Percentiles rank a stretch among this genome's conserved stretches.
Conservation (phyloP, 2,888 invertebrate species). For the Norana najaformis region DNA sequence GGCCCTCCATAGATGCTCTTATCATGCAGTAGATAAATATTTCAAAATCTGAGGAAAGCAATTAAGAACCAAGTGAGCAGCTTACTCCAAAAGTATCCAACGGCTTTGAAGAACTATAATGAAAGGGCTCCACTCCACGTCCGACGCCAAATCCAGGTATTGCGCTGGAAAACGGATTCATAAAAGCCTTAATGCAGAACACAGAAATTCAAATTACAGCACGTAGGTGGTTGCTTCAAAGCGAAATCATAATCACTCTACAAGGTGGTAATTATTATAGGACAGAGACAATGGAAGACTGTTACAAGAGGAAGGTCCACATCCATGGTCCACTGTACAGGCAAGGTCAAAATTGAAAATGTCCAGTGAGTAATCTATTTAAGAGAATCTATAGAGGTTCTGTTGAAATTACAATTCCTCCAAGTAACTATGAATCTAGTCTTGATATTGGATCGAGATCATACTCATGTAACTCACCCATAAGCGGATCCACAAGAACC, state of each 20-base stretch:
- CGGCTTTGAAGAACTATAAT: background rate
- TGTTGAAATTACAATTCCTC: background rate
- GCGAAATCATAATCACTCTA: too few species aligned
- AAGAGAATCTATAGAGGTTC: too few species aligned
- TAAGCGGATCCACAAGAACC: background rate
- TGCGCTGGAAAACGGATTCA: background rate
- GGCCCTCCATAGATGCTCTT: too few species aligned
- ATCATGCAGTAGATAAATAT: too few species aligned
- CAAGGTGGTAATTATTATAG: too few species aligned
- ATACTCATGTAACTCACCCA: background rate
- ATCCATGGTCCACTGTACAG: too few species aligned
- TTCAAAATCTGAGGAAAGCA: too few species aligned
- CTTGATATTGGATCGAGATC: background rate
- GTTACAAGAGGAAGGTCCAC: too few species aligned
- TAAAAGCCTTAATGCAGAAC: background rate
- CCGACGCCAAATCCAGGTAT: slow-evolving; percentile 5
- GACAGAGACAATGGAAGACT: too few species aligned
- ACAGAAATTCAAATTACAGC: background rate
- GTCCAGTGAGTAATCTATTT: too few species aligned
- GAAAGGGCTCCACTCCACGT: background rate
- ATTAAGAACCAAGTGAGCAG: background rate
- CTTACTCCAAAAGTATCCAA: background rate
- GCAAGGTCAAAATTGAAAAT: too few species aligned
- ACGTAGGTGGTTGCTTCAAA: background rate
- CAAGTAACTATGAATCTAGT: background rate